These are phyloP conservation scores for Corvus hawaiiensis DNA, from an alignment of 2,113 vertebrate genomes.

Conservation along the genomic window DNA sequence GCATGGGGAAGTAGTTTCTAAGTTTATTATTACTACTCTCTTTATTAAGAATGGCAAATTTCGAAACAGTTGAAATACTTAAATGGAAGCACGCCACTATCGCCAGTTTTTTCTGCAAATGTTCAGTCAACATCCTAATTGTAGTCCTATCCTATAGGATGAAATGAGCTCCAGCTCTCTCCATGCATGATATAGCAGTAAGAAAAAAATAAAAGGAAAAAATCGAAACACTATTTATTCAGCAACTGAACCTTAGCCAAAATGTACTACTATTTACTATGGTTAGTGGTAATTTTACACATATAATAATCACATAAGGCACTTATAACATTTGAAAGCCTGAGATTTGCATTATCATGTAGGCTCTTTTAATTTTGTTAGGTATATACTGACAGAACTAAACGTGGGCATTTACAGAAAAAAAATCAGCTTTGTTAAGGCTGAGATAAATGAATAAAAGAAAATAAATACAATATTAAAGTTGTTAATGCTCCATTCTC, in stretches of 20 bases:
- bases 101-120: not conserved
- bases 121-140: not conserved
- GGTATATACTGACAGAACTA: not conserved
- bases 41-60: not conserved
- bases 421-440: not conserved
- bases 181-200: not conserved
- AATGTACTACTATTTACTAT: not conserved
- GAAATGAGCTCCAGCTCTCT: not conserved
- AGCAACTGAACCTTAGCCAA: not conserved
- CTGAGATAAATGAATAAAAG: not conserved
- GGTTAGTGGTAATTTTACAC: not conserved
- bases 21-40: not conserved
- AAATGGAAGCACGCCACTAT: not conserved
- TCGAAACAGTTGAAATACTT: not conserved
- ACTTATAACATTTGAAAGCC: not conserved
- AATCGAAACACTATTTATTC: not conserved
- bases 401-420: fast-evolving
- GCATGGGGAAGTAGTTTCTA: not conserved
- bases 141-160: not conserved
- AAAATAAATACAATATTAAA: not conserved
- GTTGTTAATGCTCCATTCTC: not conserved
- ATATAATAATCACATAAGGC: not conserved
- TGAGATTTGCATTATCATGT: not conserved
- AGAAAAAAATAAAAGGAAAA: not conserved
- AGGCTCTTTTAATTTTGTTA: not conserved